Conservation (phyloP, 2,113 vertebrate species). For the Seriola aureovittata region DNA sequence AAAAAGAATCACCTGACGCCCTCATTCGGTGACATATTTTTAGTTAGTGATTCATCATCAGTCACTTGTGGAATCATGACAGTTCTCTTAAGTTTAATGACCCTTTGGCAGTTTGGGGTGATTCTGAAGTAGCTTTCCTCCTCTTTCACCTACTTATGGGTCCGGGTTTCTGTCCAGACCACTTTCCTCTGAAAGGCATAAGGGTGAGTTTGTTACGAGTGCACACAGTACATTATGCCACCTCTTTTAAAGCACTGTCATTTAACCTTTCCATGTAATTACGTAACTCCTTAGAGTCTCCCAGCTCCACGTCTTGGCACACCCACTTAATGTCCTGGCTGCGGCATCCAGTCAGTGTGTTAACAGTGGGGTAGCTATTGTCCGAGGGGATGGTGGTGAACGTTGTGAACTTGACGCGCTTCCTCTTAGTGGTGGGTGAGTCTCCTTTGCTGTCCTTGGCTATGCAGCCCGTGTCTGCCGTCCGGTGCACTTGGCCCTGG, state of each 20-base stretch:
- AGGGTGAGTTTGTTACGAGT: constrained; percentile 83
- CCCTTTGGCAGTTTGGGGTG: constrained; percentile 80
- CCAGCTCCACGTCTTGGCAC: constrained; percentile 88
- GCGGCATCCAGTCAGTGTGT: constrained; percentile 84
- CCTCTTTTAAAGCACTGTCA: constrained; percentile 86
- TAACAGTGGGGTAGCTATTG: constrained; percentile 85
- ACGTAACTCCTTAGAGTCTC: constrained; percentile 88
- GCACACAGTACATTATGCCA: constrained; percentile 75
- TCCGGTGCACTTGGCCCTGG: constrained; percentile 86
- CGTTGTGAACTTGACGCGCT: constrained; percentile 94
- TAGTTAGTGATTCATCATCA: constrained; percentile 43
- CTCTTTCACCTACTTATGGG: constrained; percentile 21
- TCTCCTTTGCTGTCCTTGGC: constrained; percentile 85
- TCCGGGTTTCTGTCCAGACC: constrained; percentile 48
- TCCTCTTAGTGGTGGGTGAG: constrained; percentile 91
- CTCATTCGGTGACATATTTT: constrained; percentile 39
- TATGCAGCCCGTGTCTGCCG: constrained; percentile 71
- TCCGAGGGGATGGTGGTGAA: constrained; percentile 92
- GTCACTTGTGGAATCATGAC: constrained; percentile 51
- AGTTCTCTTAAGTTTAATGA: constrained; percentile 57
- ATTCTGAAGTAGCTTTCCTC: constrained; percentile 49
- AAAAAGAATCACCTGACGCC: constrained; percentile 55
- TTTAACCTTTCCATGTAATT: constrained; percentile 91
- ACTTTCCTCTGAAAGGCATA: constrained; percentile 85
- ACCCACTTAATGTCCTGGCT: constrained; percentile 94